Conservation (phyloP, 2,888 invertebrate genomes). For the Lordiphosa fenestrarum region DNA sequence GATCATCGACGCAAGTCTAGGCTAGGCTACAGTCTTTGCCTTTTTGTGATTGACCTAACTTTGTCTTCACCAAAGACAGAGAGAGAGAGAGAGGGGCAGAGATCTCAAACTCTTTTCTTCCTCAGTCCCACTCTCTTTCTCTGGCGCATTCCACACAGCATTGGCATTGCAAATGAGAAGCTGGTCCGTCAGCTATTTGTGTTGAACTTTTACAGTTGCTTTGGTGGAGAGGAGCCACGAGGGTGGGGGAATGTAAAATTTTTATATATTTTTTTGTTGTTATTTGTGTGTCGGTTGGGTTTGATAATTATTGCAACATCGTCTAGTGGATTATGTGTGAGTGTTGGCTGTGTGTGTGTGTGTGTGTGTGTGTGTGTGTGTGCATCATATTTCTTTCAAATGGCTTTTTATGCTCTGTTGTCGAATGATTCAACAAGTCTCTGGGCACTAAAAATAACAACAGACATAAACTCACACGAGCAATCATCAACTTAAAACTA, state of each 20-base stretch:
- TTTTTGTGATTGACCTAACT: too few relatives aligned
- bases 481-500: conserved; percentile 30
- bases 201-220: conserved; percentile 14
- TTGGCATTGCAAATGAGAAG: conserved; percentile 31
- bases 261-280: conserved; percentile 1
- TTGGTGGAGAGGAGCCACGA: not conserved
- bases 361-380: conserved; percentile 34
- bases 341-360: conserved; percentile 18
- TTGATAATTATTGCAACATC: conserved; percentile 68
- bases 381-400: conserved; percentile 55
- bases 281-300: conserved; percentile 13
- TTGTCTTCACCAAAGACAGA: not conserved
- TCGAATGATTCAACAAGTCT: conserved; percentile 59
- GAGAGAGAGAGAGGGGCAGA: not conserved
- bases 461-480: conserved; percentile 11
- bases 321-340: conserved; percentile 20
- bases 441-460: conserved; percentile 58
- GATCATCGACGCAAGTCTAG: too few relatives aligned
- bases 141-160: conserved; percentile 11
- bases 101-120: not conserved
- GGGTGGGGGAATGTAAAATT: not conserved
- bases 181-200: conserved; percentile 6
- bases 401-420: conserved; percentile 53
- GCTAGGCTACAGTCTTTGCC: too few relatives aligned
- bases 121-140: not conserved